Conservation (phyloP, 2,888 invertebrate species). For the Cylindroiulus punctatus region DNA sequence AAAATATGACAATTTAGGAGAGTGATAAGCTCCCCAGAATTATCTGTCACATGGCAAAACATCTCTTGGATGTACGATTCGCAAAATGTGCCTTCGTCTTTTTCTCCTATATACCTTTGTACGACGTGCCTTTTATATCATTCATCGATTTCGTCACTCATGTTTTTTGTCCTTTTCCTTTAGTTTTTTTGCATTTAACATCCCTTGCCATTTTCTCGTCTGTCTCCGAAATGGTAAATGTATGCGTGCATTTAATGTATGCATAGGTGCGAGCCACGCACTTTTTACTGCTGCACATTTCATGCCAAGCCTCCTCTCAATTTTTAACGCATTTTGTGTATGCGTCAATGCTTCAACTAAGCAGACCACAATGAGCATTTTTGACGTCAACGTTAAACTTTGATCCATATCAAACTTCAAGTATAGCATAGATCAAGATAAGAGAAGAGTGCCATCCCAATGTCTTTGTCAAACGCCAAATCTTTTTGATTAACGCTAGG, state of each 20-base stretch:
- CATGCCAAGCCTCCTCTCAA: not conserved
- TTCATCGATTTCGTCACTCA: conserved; percentile 47
- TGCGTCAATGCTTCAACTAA: conserved; percentile 45
- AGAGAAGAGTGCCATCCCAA: not conserved
- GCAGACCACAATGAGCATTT: conserved; percentile 29
- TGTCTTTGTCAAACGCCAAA: not conserved
- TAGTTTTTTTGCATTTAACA: not conserved
- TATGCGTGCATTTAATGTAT: not conserved
- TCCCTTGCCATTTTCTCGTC: conserved; percentile 36
- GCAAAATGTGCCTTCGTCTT: not conserved
- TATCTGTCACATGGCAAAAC: conserved; percentile 50
- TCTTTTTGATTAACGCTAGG: conserved; percentile 8
- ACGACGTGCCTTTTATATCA: conserved; percentile 6
- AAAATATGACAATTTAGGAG: conserved; percentile 54
- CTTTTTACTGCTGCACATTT: conserved; percentile 8
- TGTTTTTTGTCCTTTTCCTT: conserved; percentile 42
- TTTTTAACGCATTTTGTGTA: conserved; percentile 35
- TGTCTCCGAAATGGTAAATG: conserved; percentile 1
- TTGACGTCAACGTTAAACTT: conserved; percentile 9
- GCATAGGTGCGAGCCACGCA: conserved; percentile 34
- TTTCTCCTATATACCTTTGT: conserved; percentile 8
- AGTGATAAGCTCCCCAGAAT: conserved; percentile 54
- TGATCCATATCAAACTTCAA: conserved; percentile 25
- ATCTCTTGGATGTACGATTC: conserved; percentile 12
- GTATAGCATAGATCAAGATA: not conserved